Conservation (phyloP, 2,888 invertebrate species). For the Anodontia alba region DNA sequence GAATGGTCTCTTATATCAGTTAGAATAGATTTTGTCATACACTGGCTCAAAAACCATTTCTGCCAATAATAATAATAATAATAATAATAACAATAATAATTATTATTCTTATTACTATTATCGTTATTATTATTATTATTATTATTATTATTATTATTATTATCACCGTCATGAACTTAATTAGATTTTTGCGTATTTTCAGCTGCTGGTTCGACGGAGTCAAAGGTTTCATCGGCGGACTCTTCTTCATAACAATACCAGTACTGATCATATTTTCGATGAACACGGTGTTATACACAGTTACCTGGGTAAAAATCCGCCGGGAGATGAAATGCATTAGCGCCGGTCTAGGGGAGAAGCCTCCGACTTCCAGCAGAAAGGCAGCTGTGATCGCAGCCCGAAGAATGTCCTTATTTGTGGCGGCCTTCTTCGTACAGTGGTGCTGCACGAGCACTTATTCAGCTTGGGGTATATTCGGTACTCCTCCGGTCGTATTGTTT, state of each 20-base stretch:
- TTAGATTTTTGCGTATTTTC: not conserved
- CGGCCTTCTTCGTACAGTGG: not conserved
- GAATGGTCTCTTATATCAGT: too few relatives aligned
- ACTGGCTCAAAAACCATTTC: too few relatives aligned
- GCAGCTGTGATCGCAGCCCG: not conserved
- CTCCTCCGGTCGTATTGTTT: not conserved
- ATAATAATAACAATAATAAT: too few relatives aligned
- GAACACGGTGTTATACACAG: not conserved
- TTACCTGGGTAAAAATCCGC: not conserved
- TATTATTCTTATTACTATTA: too few relatives aligned
- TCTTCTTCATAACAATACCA: not conserved
- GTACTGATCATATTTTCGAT: not conserved
- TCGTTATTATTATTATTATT: too few relatives aligned
- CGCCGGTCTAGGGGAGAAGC: not conserved
- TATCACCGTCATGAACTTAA: too few relatives aligned
- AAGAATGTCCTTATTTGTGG: not conserved
- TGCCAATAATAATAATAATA: too few relatives aligned
- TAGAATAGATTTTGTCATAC: too few relatives aligned
- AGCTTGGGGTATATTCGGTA: not conserved
- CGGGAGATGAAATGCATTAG: not conserved
- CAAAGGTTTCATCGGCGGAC: not conserved
- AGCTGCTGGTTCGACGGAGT: not conserved
- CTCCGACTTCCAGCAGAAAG: not conserved
- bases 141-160: too few relatives aligned
- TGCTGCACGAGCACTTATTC: not conserved